A percentile compares a stretch with the other conserved stretches of the same genome.
Evolutionary conservation across 2,113 vertebrate genomes (phyloP).

Genomic region (Taurulus bubalis): DNA sequence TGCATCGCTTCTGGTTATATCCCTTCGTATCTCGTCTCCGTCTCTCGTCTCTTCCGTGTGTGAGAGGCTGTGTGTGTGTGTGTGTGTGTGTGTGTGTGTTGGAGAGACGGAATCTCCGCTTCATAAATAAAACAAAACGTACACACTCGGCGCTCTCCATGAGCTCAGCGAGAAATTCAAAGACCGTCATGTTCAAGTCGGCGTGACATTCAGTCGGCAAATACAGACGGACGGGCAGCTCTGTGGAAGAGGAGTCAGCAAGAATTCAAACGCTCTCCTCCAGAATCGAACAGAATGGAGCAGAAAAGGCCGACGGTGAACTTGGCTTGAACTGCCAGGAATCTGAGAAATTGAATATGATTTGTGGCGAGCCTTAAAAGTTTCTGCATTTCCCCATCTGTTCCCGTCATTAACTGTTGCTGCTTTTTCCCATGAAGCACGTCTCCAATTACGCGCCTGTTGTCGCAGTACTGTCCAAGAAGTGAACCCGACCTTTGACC

Average conservation of each 20-base stretch:
- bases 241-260: constrained; percentile 11
- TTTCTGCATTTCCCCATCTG: constrained; percentile 51
- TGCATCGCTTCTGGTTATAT: constrained; percentile 58
- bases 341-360: constrained; percentile 21
- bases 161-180: constrained; percentile 43
- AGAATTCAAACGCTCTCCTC: constrained; percentile 32
- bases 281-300: constrained; percentile 5
- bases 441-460: constrained; percentile 48
- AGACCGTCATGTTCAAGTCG: constrained; percentile 53
- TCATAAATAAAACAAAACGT: constrained; percentile 73
- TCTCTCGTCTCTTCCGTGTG: background rate
- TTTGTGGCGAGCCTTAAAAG: background rate
- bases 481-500: constrained; percentile 29
- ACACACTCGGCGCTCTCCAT: constrained; percentile 21
- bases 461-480: constrained; percentile 4
- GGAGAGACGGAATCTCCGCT: constrained; percentile 49
- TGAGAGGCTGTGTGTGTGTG: background rate
- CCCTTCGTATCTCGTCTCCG: constrained; percentile 23
- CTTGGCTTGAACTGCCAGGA: constrained; percentile 20
- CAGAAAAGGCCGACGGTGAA: background rate
- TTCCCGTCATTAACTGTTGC: constrained; percentile 45
- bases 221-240: constrained; percentile 37
- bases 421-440: background rate
- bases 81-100: background rate
- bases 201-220: constrained; percentile 27